phyloP scores from a whole-genome alignment of 2,797 vertebrate genomes.

The Crocodylus rhombifer region DNA sequence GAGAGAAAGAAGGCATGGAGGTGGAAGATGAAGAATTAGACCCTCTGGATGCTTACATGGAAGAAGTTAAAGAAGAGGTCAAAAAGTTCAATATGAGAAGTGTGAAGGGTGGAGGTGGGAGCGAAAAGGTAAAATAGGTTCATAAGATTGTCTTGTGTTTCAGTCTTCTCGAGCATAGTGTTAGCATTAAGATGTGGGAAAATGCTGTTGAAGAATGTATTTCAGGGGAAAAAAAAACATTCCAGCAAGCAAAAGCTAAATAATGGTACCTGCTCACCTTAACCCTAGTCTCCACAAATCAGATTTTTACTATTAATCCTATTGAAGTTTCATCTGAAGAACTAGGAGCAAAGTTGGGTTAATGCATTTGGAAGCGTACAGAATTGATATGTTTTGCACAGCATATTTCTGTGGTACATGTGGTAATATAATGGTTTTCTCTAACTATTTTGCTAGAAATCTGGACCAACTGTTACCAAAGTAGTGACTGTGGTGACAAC shows the following conservation, averaged over 20 bases:
- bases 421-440: rapidly evolving
- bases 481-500: constrained; percentile 95
- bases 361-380: background rate
- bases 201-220: background rate
- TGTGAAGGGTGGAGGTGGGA: constrained; percentile 91
- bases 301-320: background rate
- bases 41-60: constrained; percentile 98
- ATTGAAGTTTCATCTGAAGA: background rate
- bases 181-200: background rate
- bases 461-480: constrained; percentile 93
- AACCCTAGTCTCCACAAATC: background rate
- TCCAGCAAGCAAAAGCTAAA: background rate
- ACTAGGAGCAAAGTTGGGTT: background rate
- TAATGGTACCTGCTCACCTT: background rate
- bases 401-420: background rate
- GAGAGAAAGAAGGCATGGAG: constrained; percentile 84
- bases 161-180: background rate
- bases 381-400: rapidly evolving
- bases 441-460: constrained; percentile 83
- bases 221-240: rapidly evolving
- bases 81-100: constrained; percentile 99
- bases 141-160: background rate
- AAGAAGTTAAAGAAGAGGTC: constrained; percentile 98
- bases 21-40: constrained; percentile 93
- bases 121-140: constrained; percentile 89